Percentiles rank a stretch among this genome's conserved stretches.
phyloP scores from a whole-genome alignment of 2,113 vertebrate species.

The Leptobrachium ailaonicum region DNA sequence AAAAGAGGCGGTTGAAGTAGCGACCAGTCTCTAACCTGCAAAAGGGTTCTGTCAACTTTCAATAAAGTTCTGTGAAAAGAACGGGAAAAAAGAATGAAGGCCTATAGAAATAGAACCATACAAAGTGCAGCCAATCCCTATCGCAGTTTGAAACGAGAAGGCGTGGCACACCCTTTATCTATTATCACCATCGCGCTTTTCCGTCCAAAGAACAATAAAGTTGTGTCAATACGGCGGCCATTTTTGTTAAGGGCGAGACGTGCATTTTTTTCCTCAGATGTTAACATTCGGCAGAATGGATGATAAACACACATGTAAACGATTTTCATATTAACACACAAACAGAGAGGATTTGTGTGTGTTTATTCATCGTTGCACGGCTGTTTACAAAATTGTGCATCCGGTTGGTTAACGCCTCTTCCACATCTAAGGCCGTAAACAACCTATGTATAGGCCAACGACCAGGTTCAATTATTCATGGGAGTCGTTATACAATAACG shows the following conservation, averaged over 20 bases:
- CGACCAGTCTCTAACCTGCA: conserved; percentile 1
- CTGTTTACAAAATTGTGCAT: no score
- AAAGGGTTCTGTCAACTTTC: background rate
- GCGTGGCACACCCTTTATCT: background rate
- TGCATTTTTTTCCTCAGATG: no score
- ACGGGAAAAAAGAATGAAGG: conserved; percentile 4
- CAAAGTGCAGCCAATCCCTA: background rate
- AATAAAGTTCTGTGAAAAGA: conserved; percentile 24
- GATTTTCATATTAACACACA: no score
- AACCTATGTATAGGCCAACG: no score
- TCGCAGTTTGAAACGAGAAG: background rate
- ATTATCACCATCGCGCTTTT: background rate
- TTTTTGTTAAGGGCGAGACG: background rate
- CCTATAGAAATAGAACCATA: background rate
- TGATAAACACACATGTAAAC: no score
- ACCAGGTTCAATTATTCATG: no score
- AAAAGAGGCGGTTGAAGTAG: conserved; percentile 3
- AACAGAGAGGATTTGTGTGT: no score
- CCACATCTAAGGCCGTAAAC: no score
- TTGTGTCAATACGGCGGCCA: background rate
- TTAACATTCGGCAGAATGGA: no score
- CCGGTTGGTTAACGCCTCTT: no score
- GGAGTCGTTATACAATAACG: no score
- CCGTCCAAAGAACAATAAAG: background rate
- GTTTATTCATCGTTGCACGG: no score